These are phyloP conservation scores for Plagodis dolabraria DNA, from an alignment of 2,888 invertebrate genomes.

Conservation along the genomic window DNA sequence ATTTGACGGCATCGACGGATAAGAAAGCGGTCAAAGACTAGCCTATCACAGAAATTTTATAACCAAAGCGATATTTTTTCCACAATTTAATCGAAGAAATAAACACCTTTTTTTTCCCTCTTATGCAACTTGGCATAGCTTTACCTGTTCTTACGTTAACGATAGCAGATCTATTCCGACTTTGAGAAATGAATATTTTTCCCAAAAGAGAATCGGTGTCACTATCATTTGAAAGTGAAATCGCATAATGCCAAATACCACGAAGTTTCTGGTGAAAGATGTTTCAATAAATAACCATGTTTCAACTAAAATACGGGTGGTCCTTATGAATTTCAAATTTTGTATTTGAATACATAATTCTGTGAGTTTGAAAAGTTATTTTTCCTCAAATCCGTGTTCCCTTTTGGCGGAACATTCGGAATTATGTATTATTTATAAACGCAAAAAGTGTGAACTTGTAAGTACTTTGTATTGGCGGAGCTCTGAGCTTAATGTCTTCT, in stretches of 20 bases:
- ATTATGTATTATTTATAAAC: slow-evolving; percentile 49
- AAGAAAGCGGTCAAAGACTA: no score
- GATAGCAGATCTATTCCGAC: background rate
- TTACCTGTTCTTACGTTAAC: background rate
- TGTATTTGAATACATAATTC: slow-evolving; percentile 64
- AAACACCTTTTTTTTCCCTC: no score
- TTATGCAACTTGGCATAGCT: background rate
- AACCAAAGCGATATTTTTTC: no score
- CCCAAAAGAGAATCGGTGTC: slow-evolving; percentile 5
- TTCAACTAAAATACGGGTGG: slow-evolving; percentile 49
- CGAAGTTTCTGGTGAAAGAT: slow-evolving; percentile 19
- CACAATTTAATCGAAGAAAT: no score
- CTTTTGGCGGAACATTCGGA: slow-evolving; percentile 34
- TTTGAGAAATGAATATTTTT: slow-evolving; percentile 1
- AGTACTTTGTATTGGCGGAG: slow-evolving; percentile 26
- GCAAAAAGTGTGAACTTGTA: slow-evolving; percentile 40
- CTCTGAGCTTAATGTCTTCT: slow-evolving; percentile 32
- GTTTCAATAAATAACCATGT: slow-evolving; percentile 52
- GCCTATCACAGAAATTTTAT: no score
- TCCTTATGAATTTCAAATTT: slow-evolving; percentile 64
- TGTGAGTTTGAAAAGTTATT: slow-evolving; percentile 56
- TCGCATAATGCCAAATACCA: slow-evolving; percentile 15
- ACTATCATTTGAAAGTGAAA: slow-evolving; percentile 25
- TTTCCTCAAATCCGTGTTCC: slow-evolving; percentile 52
- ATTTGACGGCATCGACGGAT: no score